A percentile compares a stretch with the other conserved stretches of the same genome.
Conservation (phyloP, 2,797 vertebrate genomes). For the Threskiornis aethiopicus region DNA sequence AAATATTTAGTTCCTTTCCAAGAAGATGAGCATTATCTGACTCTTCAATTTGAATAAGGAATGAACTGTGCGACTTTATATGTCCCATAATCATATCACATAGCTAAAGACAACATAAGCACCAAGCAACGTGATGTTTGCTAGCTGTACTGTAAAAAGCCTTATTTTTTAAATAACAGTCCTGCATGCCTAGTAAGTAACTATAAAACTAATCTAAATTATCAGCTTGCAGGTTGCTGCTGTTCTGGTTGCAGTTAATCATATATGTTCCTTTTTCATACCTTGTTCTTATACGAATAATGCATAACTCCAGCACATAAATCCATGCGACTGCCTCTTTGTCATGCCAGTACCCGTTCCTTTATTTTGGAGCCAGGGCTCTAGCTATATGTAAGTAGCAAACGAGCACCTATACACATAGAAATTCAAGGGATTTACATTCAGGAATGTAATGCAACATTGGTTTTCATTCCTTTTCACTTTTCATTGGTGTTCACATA, state of each 20-base stretch:
- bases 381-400: background rate
- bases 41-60: background rate
- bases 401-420: background rate
- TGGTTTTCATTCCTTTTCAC: background rate
- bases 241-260: background rate
- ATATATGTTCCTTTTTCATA: background rate
- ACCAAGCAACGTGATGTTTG: background rate
- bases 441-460: background rate
- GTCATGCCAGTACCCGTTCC: background rate
- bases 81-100: background rate
- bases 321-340: background rate
- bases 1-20: background rate
- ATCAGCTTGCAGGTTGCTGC: background rate
- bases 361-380: background rate
- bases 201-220: background rate
- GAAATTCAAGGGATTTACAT: background rate
- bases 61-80: background rate
- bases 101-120: background rate
- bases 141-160: background rate
- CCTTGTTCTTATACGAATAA: background rate
- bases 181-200: background rate
- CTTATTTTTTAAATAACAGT: background rate
- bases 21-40: background rate
- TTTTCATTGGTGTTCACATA: background rate
- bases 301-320: background rate